Percentiles rank a stretch among this genome's conserved stretches.
phyloP scores from a whole-genome alignment of 2,113 vertebrate genomes.

The Cervus canadensis region DNA sequence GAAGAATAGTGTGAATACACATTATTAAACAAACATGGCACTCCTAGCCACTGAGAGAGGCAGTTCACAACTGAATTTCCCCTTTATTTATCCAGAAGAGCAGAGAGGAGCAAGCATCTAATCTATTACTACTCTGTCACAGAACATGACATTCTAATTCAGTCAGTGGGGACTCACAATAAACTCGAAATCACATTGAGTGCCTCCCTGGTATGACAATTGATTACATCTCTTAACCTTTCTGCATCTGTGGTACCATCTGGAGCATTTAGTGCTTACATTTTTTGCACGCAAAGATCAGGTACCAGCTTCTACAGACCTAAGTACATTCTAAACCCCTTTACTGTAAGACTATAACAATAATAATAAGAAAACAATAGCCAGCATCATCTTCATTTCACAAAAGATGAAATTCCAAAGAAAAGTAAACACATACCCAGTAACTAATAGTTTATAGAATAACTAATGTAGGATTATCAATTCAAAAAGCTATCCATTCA shows the following conservation, averaged over 20 bases:
- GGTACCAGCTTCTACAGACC: slow-evolving; percentile 13
- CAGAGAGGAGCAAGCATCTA: slow-evolving; percentile 22
- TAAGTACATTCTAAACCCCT: background rate
- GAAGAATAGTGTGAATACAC: background rate
- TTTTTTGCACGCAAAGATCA: slow-evolving; percentile 67
- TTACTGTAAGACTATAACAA: background rate
- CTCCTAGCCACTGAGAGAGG: background rate
- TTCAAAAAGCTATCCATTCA: background rate
- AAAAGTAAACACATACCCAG: background rate
- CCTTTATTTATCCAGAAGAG: slow-evolving; percentile 16
- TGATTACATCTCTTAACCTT: slow-evolving; percentile 76
- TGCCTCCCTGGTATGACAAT: slow-evolving; percentile 65
- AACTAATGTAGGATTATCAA: background rate
- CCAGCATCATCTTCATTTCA: background rate
- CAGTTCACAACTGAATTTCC: background rate
- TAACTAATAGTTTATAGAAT: background rate
- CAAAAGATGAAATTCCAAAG: background rate
- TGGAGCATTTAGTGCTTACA: slow-evolving; percentile 64
- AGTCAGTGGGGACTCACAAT: slow-evolving; percentile 70
- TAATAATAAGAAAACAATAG: background rate
- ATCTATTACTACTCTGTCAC: slow-evolving; percentile 52
- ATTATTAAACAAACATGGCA: background rate
- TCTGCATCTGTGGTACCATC: slow-evolving; percentile 72
- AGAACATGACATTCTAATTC: slow-evolving; percentile 74
- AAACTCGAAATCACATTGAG: slow-evolving; percentile 64